A percentile compares a stretch with the other conserved stretches of the same genome.
Evolutionary conservation across 1,140 invertebrate genomes (phyloP).

Genomic region (Cephus cinctus): DNA sequence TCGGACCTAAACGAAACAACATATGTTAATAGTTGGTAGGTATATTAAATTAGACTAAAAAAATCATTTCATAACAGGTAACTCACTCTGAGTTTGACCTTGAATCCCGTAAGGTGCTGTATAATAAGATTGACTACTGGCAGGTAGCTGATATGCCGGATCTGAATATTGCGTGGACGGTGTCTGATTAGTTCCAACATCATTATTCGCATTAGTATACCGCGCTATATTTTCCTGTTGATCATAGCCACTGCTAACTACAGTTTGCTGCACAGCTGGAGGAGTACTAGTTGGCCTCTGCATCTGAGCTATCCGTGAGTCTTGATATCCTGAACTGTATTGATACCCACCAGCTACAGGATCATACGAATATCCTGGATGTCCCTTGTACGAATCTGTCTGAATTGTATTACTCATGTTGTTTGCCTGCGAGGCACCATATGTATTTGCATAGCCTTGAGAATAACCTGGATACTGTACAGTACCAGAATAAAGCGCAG

Average conservation of each 20-base stretch:
- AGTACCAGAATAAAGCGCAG: conserved; percentile 29
- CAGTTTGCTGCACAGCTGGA: neutral
- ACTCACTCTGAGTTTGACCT: conserved; percentile 33
- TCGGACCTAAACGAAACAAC: conserved; percentile 22
- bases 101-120: conserved; percentile 57
- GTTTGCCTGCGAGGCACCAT: conserved; percentile 16
- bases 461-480: conserved; percentile 29
- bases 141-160: conserved; percentile 24
- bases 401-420: conserved; percentile 30
- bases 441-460: conserved; percentile 25
- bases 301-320: conserved; percentile 21
- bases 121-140: conserved; percentile 49
- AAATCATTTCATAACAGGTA: neutral
- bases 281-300: conserved; percentile 28
- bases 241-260: conserved; percentile 5
- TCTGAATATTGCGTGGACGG: conserved; percentile 40
- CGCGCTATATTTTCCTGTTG: conserved; percentile 39
- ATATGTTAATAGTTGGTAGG: no score
- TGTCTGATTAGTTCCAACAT: conserved; percentile 39
- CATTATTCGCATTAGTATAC: conserved; percentile 57
- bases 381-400: conserved; percentile 55
- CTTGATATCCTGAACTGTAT: conserved; percentile 59
- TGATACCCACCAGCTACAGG: conserved; percentile 50
- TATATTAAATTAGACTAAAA: conserved; percentile 12
- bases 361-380: conserved; percentile 59